These are phyloP conservation scores for Tetranychus truncatus DNA, from an alignment of 2,888 invertebrate species.

Conservation along the genomic window DNA sequence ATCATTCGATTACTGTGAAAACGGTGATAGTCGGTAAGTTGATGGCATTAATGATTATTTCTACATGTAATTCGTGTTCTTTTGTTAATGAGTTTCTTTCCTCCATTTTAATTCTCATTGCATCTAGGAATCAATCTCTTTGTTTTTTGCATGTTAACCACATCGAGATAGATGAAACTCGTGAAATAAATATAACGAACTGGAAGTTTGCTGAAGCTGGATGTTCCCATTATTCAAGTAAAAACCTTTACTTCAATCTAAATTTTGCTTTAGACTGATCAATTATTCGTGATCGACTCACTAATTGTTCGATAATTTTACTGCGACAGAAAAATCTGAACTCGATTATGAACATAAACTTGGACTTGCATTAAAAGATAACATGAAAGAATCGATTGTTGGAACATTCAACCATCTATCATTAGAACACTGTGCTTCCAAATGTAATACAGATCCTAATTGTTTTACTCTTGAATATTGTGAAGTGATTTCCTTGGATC, in stretches of 20 bases:
- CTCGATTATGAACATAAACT: neutral
- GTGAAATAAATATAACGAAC: no score
- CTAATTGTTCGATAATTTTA: neutral
- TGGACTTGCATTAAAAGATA: neutral
- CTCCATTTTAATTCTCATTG: no score
- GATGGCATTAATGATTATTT: neutral
- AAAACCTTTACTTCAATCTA: neutral
- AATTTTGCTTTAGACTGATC: neutral
- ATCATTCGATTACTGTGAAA: neutral
- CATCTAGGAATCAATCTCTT: neutral
- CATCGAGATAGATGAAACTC: neutral
- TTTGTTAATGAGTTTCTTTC: no score
- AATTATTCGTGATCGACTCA: no score
- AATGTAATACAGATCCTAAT: neutral
- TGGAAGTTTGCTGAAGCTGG: no score
- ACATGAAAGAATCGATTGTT: neutral
- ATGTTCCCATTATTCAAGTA: neutral
- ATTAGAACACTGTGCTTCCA: neutral
- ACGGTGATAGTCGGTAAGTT: neutral
- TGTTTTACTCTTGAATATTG: neutral
- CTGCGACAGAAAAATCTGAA: neutral
- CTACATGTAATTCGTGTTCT: no score
- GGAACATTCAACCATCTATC: neutral
- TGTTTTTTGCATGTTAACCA: neutral
- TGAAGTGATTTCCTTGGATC: neutral